A percentile compares a stretch with the other conserved stretches of the same genome.
phyloP scores from a whole-genome alignment of 2,113 vertebrate genomes.

The Xiphophorus couchianus region DNA sequence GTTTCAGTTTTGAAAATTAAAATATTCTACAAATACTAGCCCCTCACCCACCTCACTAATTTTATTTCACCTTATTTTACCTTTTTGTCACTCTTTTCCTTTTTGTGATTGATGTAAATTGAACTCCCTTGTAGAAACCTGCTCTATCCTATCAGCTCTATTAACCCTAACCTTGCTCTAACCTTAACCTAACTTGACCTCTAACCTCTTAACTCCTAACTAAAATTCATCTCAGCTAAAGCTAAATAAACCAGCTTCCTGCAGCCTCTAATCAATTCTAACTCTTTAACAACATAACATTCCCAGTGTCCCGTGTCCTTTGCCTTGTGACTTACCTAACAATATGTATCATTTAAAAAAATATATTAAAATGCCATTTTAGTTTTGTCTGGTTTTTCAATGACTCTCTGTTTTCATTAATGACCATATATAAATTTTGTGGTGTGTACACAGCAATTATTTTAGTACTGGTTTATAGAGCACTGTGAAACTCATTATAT shows the following conservation, averaged over 20 bases:
- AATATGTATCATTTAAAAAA: slow-evolving; percentile 42
- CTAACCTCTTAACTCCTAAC: slow-evolving; percentile 65
- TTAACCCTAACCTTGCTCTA: slow-evolving; percentile 79
- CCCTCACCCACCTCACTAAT: background rate
- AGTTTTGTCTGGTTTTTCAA: slow-evolving; percentile 79
- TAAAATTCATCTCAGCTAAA: slow-evolving; percentile 70
- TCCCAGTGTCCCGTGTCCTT: slow-evolving; percentile 58
- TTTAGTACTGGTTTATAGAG: background rate
- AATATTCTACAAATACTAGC: background rate
- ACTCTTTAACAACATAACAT: slow-evolving; percentile 72
- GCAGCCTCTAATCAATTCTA: slow-evolving; percentile 74
- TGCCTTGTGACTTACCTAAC: slow-evolving; percentile 65
- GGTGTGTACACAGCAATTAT: background rate
- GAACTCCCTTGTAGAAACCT: slow-evolving; percentile 66
- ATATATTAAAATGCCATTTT: slow-evolving; percentile 40
- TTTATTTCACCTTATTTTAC: slow-evolving; percentile 4
- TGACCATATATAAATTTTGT: background rate
- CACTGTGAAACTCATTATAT: background rate
- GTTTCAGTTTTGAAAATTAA: slow-evolving; percentile 17
- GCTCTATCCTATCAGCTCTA: slow-evolving; percentile 90
- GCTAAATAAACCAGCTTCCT: slow-evolving; percentile 68
- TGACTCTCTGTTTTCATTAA: slow-evolving; percentile 12
- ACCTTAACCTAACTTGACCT: slow-evolving; percentile 82
- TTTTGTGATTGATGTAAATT: slow-evolving; percentile 24
- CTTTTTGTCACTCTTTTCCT: background rate